Evolutionary conservation across 2,797 vertebrate genomes (phyloP), one percentile per base, ranked within the genome.

Genomic region (Staurois parvus): DNA sequence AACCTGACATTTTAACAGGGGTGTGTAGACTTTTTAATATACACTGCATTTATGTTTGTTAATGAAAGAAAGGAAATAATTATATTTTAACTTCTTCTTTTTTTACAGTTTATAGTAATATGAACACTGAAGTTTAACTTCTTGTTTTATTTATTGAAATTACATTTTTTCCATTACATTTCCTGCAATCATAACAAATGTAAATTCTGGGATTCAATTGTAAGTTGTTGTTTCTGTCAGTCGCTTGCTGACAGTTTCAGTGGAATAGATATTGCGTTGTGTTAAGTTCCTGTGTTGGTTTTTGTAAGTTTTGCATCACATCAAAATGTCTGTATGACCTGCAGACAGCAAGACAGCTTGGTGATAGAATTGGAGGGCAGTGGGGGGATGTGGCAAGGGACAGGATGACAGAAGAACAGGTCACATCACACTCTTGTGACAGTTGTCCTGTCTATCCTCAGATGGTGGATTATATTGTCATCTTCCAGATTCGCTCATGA

Each of bases 401-500:
- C 30, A 83, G 42, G 28, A 79, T 83, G 80, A 79, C 85, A 83
- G 74, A 64, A n/a, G 56, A 82, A 78, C 85, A 77, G 85, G 59
- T 74, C 67, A 59, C 68, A 30, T 86, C 80, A 83, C 62, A 73
- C 56, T 78, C 11, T 28, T 77, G 21, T 79, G 85, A 86, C 85
- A 86, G 73, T 82, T 72, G 45, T 28, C 66, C 73, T 86, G 79
- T 86, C 80, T 83, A n/a, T 67, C 26, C 74, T 34, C 85, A 82
- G 79, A 86, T 83, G 79, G 75, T 86, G 76, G 68, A 59, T 78
- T 64, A 86, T 73, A 77, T 77, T 86, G 74, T 83, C 79, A 78
- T 40, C 40, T 82, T 81, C 17, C 10, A 26, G 59, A 52, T 48
- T 40, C 26, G 40, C 8, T 24, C 26, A 29, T 29, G 32, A 69